These are phyloP conservation scores for Nesogale talazaci DNA, from an alignment of 2,113 vertebrate species.

Conservation along the genomic window DNA sequence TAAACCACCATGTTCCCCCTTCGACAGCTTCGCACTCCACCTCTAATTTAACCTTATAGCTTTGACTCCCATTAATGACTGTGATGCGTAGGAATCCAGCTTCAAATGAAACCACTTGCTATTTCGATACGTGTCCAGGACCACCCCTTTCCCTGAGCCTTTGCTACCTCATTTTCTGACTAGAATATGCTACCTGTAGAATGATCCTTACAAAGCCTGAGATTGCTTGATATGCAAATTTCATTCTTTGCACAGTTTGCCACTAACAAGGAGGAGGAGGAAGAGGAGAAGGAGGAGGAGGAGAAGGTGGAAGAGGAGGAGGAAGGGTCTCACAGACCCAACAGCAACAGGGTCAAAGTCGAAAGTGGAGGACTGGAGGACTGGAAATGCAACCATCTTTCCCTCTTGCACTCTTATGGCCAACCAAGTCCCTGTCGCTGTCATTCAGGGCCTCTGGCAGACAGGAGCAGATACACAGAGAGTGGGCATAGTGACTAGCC, in stretches of 20 bases:
- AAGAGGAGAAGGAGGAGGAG: not conserved
- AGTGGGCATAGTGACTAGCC: not conserved
- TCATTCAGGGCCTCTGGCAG: not conserved
- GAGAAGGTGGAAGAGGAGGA: not conserved
- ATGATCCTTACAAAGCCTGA: not conserved
- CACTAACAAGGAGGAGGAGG: not conserved
- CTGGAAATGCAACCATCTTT: not conserved
- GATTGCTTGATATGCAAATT: not conserved
- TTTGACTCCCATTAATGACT: not conserved
- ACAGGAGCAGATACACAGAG: not conserved
- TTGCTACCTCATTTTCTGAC: conserved; percentile 2
- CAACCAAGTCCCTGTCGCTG: no score
- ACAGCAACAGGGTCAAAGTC: not conserved
- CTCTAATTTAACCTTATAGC: not conserved
- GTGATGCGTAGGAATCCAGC: not conserved
- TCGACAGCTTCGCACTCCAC: not conserved
- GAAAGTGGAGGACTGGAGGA: not conserved
- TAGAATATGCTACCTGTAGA: not conserved
- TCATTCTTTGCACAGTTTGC: not conserved
- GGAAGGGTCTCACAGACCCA: not conserved
- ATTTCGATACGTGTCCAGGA: not conserved
- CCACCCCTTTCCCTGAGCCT: not conserved
- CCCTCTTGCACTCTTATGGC: not conserved
- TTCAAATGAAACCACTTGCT: not conserved
- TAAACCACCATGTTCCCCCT: no score